Conservation (phyloP, 2,888 invertebrate genomes). For the Mythimna pallens region DNA sequence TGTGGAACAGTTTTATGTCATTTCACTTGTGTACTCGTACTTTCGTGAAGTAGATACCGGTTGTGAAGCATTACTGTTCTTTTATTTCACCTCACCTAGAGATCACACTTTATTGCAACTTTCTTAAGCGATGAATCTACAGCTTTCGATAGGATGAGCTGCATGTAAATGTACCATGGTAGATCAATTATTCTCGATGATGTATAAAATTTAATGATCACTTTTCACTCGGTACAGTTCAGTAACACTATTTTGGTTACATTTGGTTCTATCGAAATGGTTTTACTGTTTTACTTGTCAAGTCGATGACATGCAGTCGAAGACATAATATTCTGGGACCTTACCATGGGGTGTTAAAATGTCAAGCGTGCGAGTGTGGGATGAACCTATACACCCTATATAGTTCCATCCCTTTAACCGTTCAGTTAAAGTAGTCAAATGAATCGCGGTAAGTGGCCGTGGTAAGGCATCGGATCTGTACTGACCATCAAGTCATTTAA, state of each 20-base stretch:
- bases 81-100: constrained; percentile 25
- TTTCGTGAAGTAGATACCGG: constrained; percentile 48
- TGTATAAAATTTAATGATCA: constrained; percentile 1
- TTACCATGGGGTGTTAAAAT: no score
- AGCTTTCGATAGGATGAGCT: not conserved
- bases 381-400: no score
- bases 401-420: no score
- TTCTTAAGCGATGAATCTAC: constrained; percentile 26
- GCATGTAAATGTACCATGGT: no score
- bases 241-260: not conserved
- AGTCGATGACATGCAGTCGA: not conserved
- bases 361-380: no score
- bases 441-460: no score
- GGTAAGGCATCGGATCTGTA: no score
- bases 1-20: constrained; percentile 41
- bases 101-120: constrained; percentile 40
- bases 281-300: no score
- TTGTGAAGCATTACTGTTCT: constrained; percentile 44
- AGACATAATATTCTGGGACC: no score
- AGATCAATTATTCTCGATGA: not conserved
- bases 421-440: no score
- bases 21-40: constrained; percentile 36
- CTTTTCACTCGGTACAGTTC: not conserved
- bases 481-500: no score
- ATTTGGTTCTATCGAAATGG: not conserved